Percentiles rank a stretch among this genome's conserved stretches.
phyloP scores from a whole-genome alignment of 2,797 vertebrate genomes.

The Babyrousa celebensis region DNA sequence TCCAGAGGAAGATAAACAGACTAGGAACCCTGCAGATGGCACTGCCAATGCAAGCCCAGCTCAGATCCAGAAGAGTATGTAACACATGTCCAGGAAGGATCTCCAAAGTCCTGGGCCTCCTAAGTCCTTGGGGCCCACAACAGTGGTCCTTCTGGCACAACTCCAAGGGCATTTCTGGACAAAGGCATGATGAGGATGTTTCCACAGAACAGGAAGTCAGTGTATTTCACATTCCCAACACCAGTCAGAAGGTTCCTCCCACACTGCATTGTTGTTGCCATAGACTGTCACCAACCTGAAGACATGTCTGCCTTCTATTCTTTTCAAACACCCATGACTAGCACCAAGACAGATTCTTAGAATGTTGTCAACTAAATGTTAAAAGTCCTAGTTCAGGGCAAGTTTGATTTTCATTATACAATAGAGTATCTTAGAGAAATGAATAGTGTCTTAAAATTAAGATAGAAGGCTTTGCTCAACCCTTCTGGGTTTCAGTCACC shows the following conservation, averaged over 20 bases:
- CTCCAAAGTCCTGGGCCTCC: background rate
- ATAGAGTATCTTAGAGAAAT: background rate
- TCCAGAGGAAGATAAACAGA: background rate
- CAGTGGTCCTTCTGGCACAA: background rate
- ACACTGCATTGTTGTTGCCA: accelerated
- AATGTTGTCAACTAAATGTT: background rate
- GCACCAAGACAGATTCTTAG: background rate
- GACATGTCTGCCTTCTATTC: background rate
- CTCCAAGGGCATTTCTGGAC: background rate
- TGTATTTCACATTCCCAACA: background rate
- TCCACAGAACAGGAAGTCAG: background rate
- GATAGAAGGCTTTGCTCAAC: background rate
- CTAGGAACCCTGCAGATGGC: background rate
- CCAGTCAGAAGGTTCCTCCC: background rate
- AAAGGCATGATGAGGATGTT: background rate
- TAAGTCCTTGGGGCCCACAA: background rate
- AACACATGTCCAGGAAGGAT: background rate
- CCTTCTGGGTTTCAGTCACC: background rate
- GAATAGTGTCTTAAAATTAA: background rate
- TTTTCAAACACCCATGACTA: background rate
- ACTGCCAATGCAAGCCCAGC: background rate
- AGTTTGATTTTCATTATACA: background rate
- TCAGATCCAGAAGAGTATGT: background rate
- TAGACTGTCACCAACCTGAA: background rate
- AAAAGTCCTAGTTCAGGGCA: background rate